Conservation (phyloP, 2,113 vertebrate genomes). For the Ramphastos sulfuratus region DNA sequence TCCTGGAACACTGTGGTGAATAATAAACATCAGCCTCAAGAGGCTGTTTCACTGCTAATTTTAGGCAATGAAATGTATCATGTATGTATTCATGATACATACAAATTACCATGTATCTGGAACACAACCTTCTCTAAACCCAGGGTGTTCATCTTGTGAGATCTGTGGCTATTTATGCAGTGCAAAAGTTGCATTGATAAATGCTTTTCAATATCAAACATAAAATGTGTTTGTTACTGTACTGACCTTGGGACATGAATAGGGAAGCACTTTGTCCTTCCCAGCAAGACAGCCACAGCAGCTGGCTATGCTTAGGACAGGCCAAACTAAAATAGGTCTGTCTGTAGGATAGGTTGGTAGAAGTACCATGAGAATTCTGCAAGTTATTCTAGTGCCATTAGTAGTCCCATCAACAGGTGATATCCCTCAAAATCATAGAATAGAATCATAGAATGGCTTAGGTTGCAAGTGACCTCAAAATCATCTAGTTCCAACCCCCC, state of each 20-base stretch:
- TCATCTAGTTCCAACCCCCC: too few relatives aligned
- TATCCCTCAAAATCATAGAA: background rate
- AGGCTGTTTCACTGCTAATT: slow-evolving; percentile 24
- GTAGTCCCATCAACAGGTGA: background rate
- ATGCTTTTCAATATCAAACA: slow-evolving; percentile 24
- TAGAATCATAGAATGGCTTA: too few relatives aligned
- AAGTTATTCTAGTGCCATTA: background rate
- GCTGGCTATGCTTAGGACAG: slow-evolving; percentile 56
- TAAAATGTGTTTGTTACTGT: slow-evolving; percentile 38
- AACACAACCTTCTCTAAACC: background rate
- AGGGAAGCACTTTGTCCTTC: slow-evolving; percentile 22
- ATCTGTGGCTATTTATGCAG: background rate
- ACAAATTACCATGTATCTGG: background rate
- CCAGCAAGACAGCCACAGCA: slow-evolving; percentile 33
- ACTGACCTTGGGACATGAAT: slow-evolving; percentile 54
- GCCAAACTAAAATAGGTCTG: slow-evolving; percentile 55
- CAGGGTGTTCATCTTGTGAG: background rate
- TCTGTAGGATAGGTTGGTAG: background rate
- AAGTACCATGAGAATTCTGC: slow-evolving; percentile 3
- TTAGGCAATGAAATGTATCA: slow-evolving; percentile 15
- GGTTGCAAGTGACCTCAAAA: too few relatives aligned
- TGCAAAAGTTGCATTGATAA: slow-evolving; percentile 11
- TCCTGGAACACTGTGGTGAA: background rate
- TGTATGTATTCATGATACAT: background rate
- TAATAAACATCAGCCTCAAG: slow-evolving; percentile 16